A percentile compares a stretch with the other conserved stretches of the same genome.
These are phyloP conservation scores for Branchipolynoe longqiensis DNA, from an alignment of 2,888 invertebrate genomes.

Conservation along the genomic window DNA sequence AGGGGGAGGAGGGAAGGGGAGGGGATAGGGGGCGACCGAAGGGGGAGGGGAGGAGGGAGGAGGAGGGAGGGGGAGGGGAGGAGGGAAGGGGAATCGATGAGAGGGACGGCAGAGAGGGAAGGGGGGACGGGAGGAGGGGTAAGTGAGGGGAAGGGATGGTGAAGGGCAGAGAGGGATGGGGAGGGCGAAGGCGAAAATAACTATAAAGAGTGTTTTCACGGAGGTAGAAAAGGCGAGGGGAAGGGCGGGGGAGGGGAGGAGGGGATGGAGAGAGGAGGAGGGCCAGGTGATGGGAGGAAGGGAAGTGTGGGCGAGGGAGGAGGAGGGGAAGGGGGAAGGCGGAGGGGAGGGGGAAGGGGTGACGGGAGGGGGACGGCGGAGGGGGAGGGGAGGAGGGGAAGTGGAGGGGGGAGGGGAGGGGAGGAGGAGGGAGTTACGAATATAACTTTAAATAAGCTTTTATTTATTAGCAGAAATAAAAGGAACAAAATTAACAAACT, in stretches of 20 bases:
- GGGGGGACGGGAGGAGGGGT: background rate
- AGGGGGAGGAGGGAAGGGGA: slow-evolving; percentile 54
- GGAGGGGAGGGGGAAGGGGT: slow-evolving; percentile 7
- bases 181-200: no score
- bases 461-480: no score
- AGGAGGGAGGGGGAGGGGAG: background rate
- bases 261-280: background rate
- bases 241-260: background rate
- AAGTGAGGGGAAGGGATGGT: no score
- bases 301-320: background rate
- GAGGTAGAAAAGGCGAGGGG: no score
- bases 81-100: slow-evolving; percentile 21
- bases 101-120: background rate
- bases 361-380: background rate
- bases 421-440: no score
- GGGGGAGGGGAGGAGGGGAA: background rate
- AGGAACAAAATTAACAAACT: no score
- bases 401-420: background rate
- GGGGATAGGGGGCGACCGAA: background rate
- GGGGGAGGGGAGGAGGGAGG: background rate
- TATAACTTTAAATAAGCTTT: no score
- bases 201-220: no score
- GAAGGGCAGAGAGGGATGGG: no score
- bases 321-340: slow-evolving; percentile 1
- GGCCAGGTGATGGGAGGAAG: slow-evolving; percentile 16